phyloP scores from a whole-genome alignment of 1,140 invertebrate genomes.

The Drosophila pseudoananassae region DNA sequence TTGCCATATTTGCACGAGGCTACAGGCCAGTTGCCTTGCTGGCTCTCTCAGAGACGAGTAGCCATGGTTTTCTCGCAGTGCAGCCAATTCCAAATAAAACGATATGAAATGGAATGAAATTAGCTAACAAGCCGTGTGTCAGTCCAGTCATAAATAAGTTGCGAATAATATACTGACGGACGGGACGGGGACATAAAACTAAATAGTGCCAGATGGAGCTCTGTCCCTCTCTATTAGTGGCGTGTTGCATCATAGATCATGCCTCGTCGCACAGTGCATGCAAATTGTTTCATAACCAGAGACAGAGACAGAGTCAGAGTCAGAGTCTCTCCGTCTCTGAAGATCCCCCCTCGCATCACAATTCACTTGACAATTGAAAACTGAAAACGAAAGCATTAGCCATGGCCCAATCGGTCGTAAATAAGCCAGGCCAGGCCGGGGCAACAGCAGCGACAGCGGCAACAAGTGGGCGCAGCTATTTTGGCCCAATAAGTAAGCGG shows the following conservation, averaged over 20 bases:
- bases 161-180: conserved; percentile 63
- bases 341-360: conserved; percentile 2
- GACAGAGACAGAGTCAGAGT: too few relatives aligned
- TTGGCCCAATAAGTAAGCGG: conserved; percentile 36
- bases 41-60: too few relatives aligned
- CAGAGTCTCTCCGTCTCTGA: neutral
- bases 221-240: conserved; percentile 27
- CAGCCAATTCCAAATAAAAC: conserved; percentile 14
- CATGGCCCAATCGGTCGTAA: conserved; percentile 27
- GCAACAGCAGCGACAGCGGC: conserved; percentile 2
- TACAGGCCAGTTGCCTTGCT: too few relatives aligned
- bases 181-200: conserved; percentile 59
- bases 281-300: conserved; percentile 59
- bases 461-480: conserved; percentile 48
- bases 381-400: conserved; percentile 41
- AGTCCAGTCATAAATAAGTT: conserved; percentile 70
- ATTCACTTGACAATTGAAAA: conserved; percentile 33
- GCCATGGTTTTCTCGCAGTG: neutral
- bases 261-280: conserved; percentile 52
- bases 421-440: conserved; percentile 1
- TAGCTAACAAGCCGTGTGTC: conserved; percentile 52
- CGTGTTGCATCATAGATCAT: conserved; percentile 52
- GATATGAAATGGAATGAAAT: conserved; percentile 61
- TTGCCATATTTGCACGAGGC: conserved; percentile 24
- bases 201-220: conserved; percentile 63